phyloP scores from a whole-genome alignment of 2,797 vertebrate genomes.

The Todus mexicanus region DNA sequence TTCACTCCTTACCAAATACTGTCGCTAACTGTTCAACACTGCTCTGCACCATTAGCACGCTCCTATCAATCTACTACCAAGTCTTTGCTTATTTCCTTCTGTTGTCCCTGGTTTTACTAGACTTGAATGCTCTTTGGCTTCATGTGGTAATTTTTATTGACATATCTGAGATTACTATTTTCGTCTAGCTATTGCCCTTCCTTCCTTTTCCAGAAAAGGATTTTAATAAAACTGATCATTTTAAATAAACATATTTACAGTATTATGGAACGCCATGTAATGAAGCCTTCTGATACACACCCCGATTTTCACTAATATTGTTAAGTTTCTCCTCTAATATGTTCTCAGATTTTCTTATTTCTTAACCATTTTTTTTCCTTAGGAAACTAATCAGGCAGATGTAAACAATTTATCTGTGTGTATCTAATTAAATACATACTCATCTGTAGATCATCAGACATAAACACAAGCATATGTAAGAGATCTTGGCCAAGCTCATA shows the following conservation, averaged over 20 bases:
- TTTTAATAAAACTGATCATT: neutral
- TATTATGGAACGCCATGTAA: neutral
- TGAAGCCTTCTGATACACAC: neutral
- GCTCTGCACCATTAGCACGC: neutral
- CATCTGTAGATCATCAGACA: neutral
- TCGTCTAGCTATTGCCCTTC: neutral
- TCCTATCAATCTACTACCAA: neutral
- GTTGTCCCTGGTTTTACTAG: neutral
- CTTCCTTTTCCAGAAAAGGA: neutral
- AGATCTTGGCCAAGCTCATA: neutral
- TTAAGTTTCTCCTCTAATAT: neutral
- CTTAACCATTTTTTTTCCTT: neutral
- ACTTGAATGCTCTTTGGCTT: neutral
- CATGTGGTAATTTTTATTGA: neutral
- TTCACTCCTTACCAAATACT: neutral
- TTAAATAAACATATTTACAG: neutral
- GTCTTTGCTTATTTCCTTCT: neutral
- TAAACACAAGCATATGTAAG: neutral
- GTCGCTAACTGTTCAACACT: neutral
- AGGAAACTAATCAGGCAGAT: neutral
- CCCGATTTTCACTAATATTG: neutral
- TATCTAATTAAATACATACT: neutral
- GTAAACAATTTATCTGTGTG: neutral
- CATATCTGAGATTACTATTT: neutral
- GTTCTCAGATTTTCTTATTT: neutral